Percentiles rank a stretch among this genome's conserved stretches.
These are phyloP conservation scores for Blastobasis adustella DNA, from an alignment of 2,888 invertebrate genomes.

Conservation along the genomic window DNA sequence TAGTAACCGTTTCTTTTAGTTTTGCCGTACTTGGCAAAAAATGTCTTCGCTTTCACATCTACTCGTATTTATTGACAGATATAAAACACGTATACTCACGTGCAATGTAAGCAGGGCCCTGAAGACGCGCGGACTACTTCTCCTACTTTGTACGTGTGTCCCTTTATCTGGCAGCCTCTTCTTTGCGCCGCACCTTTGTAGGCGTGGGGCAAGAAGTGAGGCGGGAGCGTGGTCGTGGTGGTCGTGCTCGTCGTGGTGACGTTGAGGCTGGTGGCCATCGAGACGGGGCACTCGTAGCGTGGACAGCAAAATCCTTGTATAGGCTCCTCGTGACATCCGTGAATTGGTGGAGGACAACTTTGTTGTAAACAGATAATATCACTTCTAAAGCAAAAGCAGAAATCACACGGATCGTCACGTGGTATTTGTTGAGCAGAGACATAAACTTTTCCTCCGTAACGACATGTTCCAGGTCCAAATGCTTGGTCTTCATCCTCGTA, in stretches of 20 bases:
- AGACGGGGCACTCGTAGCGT: conserved; percentile 93
- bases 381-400: conserved; percentile 97
- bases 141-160: conserved; percentile 89
- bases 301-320: conserved; percentile 97
- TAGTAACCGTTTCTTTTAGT: background rate
- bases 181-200: conserved; percentile 83
- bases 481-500: conserved; percentile 86
- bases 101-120: conserved; percentile 95
- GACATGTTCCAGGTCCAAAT: conserved; percentile 92
- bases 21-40: too few relatives aligned
- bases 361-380: conserved; percentile 96
- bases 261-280: conserved; percentile 88
- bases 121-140: conserved; percentile 89
- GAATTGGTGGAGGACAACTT: conserved; percentile 95
- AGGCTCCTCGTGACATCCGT: conserved; percentile 92
- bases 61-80: too few relatives aligned
- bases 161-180: conserved; percentile 90
- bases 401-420: conserved; percentile 94
- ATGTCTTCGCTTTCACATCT: too few relatives aligned
- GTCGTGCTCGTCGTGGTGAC: conserved; percentile 91
- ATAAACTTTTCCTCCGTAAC: conserved; percentile 94
- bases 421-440: conserved; percentile 97
- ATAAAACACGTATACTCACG: conserved; percentile 78
- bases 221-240: conserved; percentile 89
- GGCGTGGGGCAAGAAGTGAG: conserved; percentile 86